phyloP scores from a whole-genome alignment of 2,888 invertebrate genomes.

The Mythimna ferrago region DNA sequence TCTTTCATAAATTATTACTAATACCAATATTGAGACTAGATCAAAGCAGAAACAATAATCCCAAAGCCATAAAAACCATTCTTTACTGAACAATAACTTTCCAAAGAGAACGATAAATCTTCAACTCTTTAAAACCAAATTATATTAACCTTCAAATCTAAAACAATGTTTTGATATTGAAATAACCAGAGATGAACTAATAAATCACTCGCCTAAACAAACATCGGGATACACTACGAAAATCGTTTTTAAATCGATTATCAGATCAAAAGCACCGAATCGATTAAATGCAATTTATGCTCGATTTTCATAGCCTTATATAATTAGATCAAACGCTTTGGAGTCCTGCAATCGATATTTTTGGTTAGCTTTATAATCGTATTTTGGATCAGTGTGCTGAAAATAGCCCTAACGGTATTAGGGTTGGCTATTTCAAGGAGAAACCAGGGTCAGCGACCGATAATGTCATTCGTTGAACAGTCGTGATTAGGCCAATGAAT shows the following conservation, averaged over 20 bases:
- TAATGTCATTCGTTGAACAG: constrained; percentile 58
- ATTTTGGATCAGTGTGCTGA: constrained; percentile 48
- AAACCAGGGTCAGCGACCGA: constrained; percentile 55
- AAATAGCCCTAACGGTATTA: constrained; percentile 58
- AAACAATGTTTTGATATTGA: constrained; percentile 52
- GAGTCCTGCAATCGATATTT: constrained; percentile 67
- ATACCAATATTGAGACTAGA: background rate
- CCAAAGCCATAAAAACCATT: constrained; percentile 12
- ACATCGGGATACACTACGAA: constrained; percentile 57
- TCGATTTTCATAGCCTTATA: constrained; percentile 66
- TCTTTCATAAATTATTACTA: background rate
- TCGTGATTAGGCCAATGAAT: constrained; percentile 45
- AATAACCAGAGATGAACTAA: constrained; percentile 41
- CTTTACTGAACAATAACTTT: constrained; percentile 45
- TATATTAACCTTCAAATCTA: constrained; percentile 27
- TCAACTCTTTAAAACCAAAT: constrained; percentile 40
- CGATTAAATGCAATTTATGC: constrained; percentile 77
- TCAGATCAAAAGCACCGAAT: constrained; percentile 77
- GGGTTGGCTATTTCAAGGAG: constrained; percentile 57
- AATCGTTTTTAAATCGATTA: constrained; percentile 72
- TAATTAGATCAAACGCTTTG: constrained; percentile 79
- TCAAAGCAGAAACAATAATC: constrained; percentile 28
- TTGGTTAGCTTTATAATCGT: constrained; percentile 56
- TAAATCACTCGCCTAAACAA: constrained; percentile 58
- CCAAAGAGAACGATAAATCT: constrained; percentile 43